Conservation (phyloP, 2,113 vertebrate species). For the Phaethon lepturus region DNA sequence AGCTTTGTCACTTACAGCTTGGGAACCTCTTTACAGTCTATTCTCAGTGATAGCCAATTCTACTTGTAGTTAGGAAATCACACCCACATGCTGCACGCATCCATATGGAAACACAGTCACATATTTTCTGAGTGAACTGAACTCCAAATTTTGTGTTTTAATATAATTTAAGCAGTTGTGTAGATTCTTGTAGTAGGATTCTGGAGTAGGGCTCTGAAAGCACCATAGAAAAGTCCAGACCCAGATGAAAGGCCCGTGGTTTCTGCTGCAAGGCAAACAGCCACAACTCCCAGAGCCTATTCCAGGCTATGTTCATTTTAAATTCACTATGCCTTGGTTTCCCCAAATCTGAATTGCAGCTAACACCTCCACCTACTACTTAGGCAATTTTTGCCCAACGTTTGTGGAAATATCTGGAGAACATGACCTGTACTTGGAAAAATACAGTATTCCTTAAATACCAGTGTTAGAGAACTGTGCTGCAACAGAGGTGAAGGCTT, state of each 20-base stretch:
- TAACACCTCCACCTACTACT: not conserved
- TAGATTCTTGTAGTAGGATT: not conserved
- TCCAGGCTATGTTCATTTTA: not conserved
- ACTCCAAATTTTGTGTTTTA: not conserved
- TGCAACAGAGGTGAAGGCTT: not conserved
- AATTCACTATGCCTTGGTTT: not conserved
- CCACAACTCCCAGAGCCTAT: not conserved
- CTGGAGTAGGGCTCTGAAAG: not conserved
- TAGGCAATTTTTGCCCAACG: not conserved
- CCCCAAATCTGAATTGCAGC: not conserved
- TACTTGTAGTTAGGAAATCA: constrained; percentile 48
- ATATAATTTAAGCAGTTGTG: not conserved
- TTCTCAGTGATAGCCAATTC: constrained; percentile 34
- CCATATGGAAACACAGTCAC: not conserved
- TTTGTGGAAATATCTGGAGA: not conserved
- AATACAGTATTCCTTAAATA: not conserved
- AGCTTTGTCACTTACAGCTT: constrained; percentile 53
- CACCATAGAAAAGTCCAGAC: not conserved
- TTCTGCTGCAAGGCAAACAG: not conserved
- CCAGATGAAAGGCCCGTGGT: not conserved
- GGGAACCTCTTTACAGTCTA: constrained; percentile 58
- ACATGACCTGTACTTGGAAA: not conserved
- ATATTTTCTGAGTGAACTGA: not conserved
- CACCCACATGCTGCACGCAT: not conserved
- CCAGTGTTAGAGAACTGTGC: not conserved